phyloP scores from a whole-genome alignment of 2,113 vertebrate genomes.

The Pollimyrus isidori region DNA sequence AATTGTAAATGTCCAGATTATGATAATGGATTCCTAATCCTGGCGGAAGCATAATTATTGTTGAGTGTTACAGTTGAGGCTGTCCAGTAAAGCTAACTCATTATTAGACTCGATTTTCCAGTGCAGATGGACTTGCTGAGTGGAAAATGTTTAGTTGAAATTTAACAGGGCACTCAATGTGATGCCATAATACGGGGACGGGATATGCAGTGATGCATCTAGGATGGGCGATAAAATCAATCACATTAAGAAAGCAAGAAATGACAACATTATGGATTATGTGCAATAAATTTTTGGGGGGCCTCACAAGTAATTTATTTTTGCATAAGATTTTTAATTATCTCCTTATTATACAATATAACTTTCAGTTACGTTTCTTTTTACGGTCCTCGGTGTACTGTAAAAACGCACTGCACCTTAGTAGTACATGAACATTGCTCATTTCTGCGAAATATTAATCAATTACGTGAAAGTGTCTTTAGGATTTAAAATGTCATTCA shows the following conservation, averaged over 20 bases:
- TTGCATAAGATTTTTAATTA: neutral
- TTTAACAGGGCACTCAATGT: constrained; percentile 93
- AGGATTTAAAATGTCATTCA: neutral
- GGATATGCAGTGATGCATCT: constrained; percentile 61
- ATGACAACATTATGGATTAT: neutral
- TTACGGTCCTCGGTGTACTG: neutral
- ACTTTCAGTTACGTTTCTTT: neutral
- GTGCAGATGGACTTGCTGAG: constrained; percentile 85
- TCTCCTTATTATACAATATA: neutral
- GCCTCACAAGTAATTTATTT: neutral
- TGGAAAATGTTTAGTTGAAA: constrained; percentile 95
- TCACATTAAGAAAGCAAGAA: constrained; percentile 25
- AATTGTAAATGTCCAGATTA: constrained; percentile 99
- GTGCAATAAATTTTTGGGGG: neutral
- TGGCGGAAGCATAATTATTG: constrained; percentile 99
- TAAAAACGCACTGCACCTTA: neutral
- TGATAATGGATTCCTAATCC: constrained; percentile 99
- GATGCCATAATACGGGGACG: constrained; percentile 73
- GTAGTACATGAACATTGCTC: neutral
- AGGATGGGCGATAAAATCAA: constrained; percentile 68
- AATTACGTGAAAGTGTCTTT: neutral
- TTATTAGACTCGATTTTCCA: constrained; percentile 93
- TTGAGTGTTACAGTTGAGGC: constrained; percentile 98
- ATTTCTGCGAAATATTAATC: neutral
- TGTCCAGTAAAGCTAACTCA: constrained; percentile 99